Evolutionary conservation across 2,888 invertebrate genomes (phyloP), one percentile per base, ranked within the genome.

Genomic region (Hyalella azteca): DNA sequence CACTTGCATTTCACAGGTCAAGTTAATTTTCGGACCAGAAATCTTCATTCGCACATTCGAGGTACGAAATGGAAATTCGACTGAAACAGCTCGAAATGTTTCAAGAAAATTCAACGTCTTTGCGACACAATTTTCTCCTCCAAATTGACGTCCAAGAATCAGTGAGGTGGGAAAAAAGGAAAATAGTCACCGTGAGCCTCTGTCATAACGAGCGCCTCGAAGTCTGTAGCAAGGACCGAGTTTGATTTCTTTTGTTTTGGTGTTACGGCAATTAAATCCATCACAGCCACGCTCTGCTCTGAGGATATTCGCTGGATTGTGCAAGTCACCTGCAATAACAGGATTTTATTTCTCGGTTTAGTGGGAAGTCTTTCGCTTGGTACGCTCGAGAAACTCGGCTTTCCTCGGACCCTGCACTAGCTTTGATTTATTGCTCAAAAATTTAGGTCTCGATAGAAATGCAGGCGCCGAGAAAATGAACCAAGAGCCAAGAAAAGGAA

Each of bases 311-410:
- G 11, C 9, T 32, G 39, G 13, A 66, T 36, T 36, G 9, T 66
- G 66, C 66, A 66, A 66, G 66, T 66, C 66, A 66, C 66, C 36
- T 66, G 66, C 36, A 36, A 66, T 66, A 66, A 66, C 66, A 36
- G 66, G 66, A 66, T 66, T 66, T 66, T 66, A 32, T 29, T 66
- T 22, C 19, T n/a, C 22, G 19, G 29, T 66, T 66, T 66, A 9
- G 66, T 29, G 29, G 7, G 66, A 66, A 29, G 11, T 36, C 36
- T 7, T 13, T 36, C 19, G 5, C 36, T 36, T n/a, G 19, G 66
- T 19, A 15, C 66, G 36, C 66, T 29, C 3, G 39, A 39, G 13
- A 32, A 66, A n/a, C 66, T 22, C 36, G 39, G n/a, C 66, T 36
- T 66, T 29, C 66, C 39, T 66, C 7, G 32, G 36, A 22, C 19